phyloP scores from a whole-genome alignment of 2,113 vertebrate species.

The Athene noctua region DNA sequence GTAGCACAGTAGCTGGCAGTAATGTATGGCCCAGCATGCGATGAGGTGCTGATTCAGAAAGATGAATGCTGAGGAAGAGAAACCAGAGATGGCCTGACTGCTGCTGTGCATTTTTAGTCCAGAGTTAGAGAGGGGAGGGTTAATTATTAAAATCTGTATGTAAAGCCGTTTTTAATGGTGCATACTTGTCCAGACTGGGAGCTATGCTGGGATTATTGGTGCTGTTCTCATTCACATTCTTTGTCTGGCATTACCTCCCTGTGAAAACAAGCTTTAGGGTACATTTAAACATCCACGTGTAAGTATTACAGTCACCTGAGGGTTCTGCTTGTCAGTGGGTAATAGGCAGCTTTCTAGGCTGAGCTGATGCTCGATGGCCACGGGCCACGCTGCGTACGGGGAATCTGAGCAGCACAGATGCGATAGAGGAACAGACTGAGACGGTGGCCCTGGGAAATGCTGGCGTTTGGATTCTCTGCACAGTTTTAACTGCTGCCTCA shows the following conservation, averaged over 20 bases:
- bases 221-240: neutral
- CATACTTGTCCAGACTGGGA: neutral
- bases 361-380: neutral
- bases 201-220: neutral
- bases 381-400: accelerated
- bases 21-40: accelerated
- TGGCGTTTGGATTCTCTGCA: neutral
- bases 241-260: neutral
- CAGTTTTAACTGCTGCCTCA: neutral
- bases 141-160: neutral
- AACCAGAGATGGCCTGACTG: neutral
- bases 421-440: neutral
- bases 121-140: neutral
- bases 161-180: neutral
- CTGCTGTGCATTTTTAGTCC: neutral
- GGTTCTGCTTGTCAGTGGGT: neutral
- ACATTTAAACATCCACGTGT: neutral
- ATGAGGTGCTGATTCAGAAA: neutral
- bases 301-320: neutral
- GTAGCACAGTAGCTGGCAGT: neutral
- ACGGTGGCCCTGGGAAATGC: accelerated
- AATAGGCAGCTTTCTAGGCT: neutral
- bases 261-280: neutral
- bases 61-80: neutral
- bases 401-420: neutral